Evolutionary conservation across 2,113 vertebrate species (phyloP).

Genomic region (Microtus ochrogaster): DNA sequence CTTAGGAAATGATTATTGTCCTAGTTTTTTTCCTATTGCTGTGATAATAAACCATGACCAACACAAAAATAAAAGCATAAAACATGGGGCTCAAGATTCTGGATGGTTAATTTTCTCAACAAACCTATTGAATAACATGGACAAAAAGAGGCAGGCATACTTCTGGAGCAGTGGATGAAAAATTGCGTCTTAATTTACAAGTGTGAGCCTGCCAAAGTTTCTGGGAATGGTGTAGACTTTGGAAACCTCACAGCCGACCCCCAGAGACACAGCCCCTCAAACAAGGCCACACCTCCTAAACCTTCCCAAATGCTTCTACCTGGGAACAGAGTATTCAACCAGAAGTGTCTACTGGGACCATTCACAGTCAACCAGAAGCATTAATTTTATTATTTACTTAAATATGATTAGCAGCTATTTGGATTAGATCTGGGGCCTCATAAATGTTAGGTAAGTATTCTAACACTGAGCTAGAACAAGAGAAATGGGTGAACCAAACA

Average conservation of each 20-base stretch:
- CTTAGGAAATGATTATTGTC: not conserved
- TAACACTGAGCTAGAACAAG: accelerated
- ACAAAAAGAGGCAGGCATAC: too few species aligned
- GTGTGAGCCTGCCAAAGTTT: accelerated
- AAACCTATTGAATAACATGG: not conserved
- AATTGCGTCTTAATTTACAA: not conserved
- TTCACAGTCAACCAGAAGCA: not conserved
- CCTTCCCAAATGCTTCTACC: not conserved
- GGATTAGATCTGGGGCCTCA: not conserved
- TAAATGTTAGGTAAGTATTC: not conserved
- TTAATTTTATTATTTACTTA: not conserved
- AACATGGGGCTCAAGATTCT: not conserved
- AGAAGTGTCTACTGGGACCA: not conserved
- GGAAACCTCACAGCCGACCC: not conserved
- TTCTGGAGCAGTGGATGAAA: not conserved
- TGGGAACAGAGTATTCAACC: not conserved
- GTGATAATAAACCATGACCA: not conserved
- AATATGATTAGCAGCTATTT: not conserved
- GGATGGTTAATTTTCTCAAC: too few species aligned
- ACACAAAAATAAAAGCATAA: too few species aligned
- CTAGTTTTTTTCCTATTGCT: not conserved
- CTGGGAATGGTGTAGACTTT: not conserved
- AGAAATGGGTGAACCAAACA: not conserved
- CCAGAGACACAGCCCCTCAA: not conserved
- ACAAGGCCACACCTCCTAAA: not conserved